Conservation (phyloP, 2,113 vertebrate species). For the Athene noctua region DNA sequence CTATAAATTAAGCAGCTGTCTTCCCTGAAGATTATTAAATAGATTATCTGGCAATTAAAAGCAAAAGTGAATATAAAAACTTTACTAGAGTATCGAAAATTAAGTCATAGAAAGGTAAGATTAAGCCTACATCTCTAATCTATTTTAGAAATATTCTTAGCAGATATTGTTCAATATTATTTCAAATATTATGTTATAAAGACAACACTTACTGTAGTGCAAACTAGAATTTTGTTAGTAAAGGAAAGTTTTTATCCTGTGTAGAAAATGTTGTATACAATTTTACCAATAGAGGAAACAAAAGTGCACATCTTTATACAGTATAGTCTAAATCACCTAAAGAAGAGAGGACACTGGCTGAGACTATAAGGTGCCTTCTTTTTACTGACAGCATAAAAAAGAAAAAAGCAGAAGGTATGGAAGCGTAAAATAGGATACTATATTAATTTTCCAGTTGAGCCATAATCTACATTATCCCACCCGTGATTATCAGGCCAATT, state of each 20-base stretch:
- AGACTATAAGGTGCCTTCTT: not conserved
- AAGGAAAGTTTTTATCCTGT: not conserved
- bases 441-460: not conserved
- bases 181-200: not conserved
- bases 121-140: not conserved
- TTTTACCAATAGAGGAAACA: not conserved
- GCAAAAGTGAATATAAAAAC: not conserved
- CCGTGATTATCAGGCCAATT: not conserved
- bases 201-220: not conserved
- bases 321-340: not conserved
- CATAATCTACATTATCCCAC: not conserved
- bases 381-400: not conserved
- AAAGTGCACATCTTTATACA: not conserved
- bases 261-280: not conserved
- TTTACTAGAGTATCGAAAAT: not conserved
- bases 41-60: not conserved
- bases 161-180: not conserved
- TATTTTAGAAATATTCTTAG: not conserved
- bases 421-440: not conserved
- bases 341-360: not conserved
- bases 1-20: not conserved
- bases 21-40: not conserved
- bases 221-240: not conserved
- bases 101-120: not conserved
- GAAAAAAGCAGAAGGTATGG: not conserved